Base-by-base conservation (phyloP, 2,797 vertebrate genomes). In the Hirundo rustica region DNA sequence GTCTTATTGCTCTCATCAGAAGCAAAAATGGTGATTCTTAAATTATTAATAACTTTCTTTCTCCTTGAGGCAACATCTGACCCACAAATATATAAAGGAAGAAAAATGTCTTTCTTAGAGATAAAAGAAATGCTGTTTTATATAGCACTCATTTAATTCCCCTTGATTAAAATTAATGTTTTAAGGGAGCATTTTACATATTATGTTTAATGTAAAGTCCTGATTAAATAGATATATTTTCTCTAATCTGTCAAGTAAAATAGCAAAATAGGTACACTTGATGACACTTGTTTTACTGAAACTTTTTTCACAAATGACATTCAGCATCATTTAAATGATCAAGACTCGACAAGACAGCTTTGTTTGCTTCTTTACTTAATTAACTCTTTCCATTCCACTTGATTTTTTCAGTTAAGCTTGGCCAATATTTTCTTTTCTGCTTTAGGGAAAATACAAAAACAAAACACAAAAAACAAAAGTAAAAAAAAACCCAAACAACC, bases 21-120 rank as follows among this genome's bases (percentile, higher is more conserved):
- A 72, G 65, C 11, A 75, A 75, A 95, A 91, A 32, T 57, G 14
- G 22, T 71, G 10, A 48, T 68, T 88, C 48, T 57, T 75, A 81
- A 84, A 88, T 83, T 89, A 88, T 92, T 91, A 40, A 78, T 90
- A 40, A 40, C 13, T 34, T 68, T 14, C n/a, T 64, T 91, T 91
- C n/a, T 87, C 54, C 82, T 75, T 75, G 53, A 83, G 89, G 88
- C 76, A 74, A 29, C 62, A 92, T 80, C 47, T 95, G 85, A 95
- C 47, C 73, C 83, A 92, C 47, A 92, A 88, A 80, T 74, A 61
- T 3, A 10, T 44, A 47, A 65, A 83, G 58, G 62, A 77, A 93
- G 29, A 81, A 78, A 88, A 93, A 88, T 16, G 5, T 8, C 36
- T 90, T 65, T 76, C 50, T 66, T 51, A 68, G 32, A 57, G 68